These are phyloP conservation scores for Phaenicophaeus curvirostris DNA, from an alignment of 2,797 vertebrate genomes.

Conservation along the genomic window DNA sequence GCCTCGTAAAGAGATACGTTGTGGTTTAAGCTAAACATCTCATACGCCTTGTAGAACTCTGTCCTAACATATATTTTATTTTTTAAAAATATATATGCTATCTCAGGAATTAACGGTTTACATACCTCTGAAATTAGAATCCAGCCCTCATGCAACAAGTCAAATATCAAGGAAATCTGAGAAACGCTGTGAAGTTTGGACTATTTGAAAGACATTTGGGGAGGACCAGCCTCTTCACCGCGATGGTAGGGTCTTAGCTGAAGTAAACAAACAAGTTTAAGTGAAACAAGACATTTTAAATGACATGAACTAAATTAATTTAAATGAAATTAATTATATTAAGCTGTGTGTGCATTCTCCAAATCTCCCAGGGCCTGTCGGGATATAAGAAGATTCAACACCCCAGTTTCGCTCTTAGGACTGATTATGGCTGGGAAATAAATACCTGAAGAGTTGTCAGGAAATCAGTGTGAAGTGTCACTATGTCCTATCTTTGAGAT, in stretches of 20 bases:
- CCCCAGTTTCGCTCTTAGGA: neutral
- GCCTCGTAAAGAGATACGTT: neutral
- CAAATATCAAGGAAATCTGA: neutral
- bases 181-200: neutral
- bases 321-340: neutral
- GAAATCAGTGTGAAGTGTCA: neutral
- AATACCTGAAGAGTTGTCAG: neutral
- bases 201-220: neutral
- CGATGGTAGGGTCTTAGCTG: neutral
- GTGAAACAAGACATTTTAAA: neutral
- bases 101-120: neutral
- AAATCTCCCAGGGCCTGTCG: neutral
- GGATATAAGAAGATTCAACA: neutral
- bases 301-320: neutral
- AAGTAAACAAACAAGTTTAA: neutral
- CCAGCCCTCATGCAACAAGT: neutral
- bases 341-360: neutral
- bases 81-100: neutral
- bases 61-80: neutral
- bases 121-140: neutral
- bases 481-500: neutral
- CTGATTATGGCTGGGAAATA: neutral
- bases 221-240: neutral
- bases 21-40: neutral
- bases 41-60: rapidly evolving